A percentile compares a stretch with the other conserved stretches of the same genome.
phyloP scores from a whole-genome alignment of 2,888 invertebrate genomes.

The Drosophila prolongata region DNA sequence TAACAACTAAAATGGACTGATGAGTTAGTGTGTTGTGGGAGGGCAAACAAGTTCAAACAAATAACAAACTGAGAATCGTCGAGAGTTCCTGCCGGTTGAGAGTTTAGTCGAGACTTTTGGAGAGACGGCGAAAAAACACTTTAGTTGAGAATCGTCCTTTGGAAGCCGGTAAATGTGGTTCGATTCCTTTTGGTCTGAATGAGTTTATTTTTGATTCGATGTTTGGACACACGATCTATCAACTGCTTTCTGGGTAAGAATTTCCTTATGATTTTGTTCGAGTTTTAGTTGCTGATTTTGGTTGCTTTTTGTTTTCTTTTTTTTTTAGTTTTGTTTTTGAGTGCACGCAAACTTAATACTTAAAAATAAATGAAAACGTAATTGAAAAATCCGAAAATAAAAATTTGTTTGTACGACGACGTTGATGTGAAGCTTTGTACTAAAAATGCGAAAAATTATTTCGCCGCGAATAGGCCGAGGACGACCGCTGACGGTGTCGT shows the following conservation, averaged over 20 bases:
- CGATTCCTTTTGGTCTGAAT: conserved; percentile 30
- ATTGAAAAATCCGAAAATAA: conserved; percentile 83
- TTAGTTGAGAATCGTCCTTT: conserved; percentile 40
- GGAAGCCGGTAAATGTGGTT: conserved; percentile 32
- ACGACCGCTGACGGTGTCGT: conserved; percentile 60
- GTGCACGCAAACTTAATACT: conserved; percentile 80
- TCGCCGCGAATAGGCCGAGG: conserved; percentile 81
- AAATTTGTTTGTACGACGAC: conserved; percentile 83
- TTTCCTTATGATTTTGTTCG: conserved; percentile 56
- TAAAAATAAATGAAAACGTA: conserved; percentile 83
- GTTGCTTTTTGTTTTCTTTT: conserved; percentile 13
- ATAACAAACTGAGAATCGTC: conserved; percentile 46
- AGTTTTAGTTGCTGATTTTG: conserved; percentile 40
- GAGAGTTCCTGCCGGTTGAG: conserved; percentile 44
- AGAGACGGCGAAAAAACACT: conserved; percentile 42
- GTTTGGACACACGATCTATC: conserved; percentile 33
- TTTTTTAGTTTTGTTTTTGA: conserved; percentile 62
- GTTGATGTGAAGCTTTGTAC: conserved; percentile 84
- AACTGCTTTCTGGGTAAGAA: conserved; percentile 34
- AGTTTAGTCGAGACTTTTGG: conserved; percentile 36
- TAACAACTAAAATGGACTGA: conserved; percentile 37
- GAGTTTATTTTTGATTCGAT: conserved; percentile 14
- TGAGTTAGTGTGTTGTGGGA: conserved; percentile 30
- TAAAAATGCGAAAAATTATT: conserved; percentile 83
- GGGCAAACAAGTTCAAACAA: conserved; percentile 41